Evolutionary conservation across 2,797 vertebrate genomes (phyloP).

Genomic region (Manis pentadactyla): DNA sequence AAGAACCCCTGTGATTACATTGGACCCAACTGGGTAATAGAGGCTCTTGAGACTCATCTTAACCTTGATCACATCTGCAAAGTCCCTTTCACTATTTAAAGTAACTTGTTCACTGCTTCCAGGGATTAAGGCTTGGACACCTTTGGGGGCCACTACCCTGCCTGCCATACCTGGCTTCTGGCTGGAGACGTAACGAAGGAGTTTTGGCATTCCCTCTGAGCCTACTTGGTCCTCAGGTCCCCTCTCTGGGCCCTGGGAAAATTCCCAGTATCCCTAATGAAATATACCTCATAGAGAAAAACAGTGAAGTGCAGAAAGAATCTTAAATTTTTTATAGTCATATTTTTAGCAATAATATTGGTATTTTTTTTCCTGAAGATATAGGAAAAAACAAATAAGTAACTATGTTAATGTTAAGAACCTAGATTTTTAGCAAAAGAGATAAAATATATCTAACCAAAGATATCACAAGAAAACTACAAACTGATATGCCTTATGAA

Average conservation of each 20-base stretch:
- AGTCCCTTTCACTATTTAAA: not conserved
- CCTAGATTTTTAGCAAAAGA: slow-evolving; percentile 1
- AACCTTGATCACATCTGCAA: not conserved
- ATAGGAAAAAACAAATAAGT: not conserved
- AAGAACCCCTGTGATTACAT: not conserved
- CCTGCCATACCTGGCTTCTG: not conserved
- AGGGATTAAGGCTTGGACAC: not conserved
- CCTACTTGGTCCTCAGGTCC: not conserved
- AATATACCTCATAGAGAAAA: not conserved
- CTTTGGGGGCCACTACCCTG: not conserved
- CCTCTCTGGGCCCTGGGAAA: not conserved
- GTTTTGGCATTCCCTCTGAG: not conserved
- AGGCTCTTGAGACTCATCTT: not conserved
- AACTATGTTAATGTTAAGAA: not conserved
- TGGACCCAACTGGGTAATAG: not conserved
- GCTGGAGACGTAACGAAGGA: not conserved
- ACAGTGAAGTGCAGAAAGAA: not conserved
- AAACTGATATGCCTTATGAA: not conserved
- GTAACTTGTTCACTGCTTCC: not conserved
- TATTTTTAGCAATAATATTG: not conserved
- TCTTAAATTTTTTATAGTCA: not conserved
- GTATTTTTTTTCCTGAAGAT: not conserved
- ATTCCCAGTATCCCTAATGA: not conserved
- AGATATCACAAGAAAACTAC: not conserved
- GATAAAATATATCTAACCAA: not conserved